Percentiles rank a stretch among this genome's conserved stretches.
Conservation (phyloP, 1,140 invertebrate genomes). For the Sycobia sp. region DNA sequence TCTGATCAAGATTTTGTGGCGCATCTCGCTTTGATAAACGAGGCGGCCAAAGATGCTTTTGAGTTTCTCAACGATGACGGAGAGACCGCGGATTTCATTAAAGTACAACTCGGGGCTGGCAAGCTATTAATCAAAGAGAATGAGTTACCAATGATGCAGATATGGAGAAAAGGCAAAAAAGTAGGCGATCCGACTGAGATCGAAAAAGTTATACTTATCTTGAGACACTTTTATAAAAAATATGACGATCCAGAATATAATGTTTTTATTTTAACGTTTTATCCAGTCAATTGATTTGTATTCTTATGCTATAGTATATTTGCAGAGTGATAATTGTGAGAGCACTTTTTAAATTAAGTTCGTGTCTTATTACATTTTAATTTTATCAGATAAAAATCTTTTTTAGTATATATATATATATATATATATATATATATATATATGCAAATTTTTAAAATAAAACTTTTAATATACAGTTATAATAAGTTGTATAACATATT, state of each 20-base stretch:
- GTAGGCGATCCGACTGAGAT: not conserved
- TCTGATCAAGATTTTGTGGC: conserved; percentile 15
- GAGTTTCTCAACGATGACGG: not conserved
- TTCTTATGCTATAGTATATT: too few relatives aligned
- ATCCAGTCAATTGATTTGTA: not conserved
- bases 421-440: too few relatives aligned
- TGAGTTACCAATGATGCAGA: conserved; percentile 6
- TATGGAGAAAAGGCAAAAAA: conserved; percentile 5
- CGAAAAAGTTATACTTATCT: not conserved
- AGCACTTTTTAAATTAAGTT: too few relatives aligned
- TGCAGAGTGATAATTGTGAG: too few relatives aligned
- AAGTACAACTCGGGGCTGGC: too few relatives aligned
- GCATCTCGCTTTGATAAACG: not conserved
- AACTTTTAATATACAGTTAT: too few relatives aligned
- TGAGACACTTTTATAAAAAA: conserved; percentile 18
- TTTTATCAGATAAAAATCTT: too few relatives aligned
- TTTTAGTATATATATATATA: too few relatives aligned
- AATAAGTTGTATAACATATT: too few relatives aligned
- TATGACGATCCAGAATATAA: not conserved
- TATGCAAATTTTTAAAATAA: too few relatives aligned
- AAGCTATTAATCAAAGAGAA: not conserved
- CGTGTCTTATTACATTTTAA: too few relatives aligned
- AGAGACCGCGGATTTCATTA: not conserved
- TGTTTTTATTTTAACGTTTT: conserved; percentile 21
- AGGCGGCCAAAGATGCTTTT: not conserved